A percentile compares a stretch with the other conserved stretches of the same genome.
phyloP scores from a whole-genome alignment of 2,797 vertebrate species.

The Microcaecilia unicolor region DNA sequence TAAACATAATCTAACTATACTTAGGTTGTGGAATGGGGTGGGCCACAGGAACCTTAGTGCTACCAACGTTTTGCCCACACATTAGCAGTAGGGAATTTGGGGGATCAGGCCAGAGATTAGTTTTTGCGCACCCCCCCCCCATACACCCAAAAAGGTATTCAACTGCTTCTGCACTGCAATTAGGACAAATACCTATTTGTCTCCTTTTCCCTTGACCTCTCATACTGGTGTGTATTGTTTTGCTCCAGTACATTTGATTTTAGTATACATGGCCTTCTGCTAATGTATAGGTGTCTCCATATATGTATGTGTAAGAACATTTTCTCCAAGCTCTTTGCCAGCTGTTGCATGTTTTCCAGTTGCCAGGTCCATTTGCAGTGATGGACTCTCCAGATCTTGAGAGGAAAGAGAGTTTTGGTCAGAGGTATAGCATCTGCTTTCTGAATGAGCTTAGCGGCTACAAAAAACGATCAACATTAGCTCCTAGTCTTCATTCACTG shows the following conservation, averaged over 20 bases:
- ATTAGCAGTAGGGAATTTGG: too few species aligned
- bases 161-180: too few species aligned
- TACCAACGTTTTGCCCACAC: too few species aligned
- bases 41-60: too few species aligned
- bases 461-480: neutral
- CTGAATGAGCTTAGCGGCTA: constrained; percentile 1
- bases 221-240: constrained; percentile 15
- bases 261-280: constrained; percentile 42
- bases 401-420: constrained; percentile 6
- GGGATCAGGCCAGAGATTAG: too few species aligned
- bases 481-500: neutral
- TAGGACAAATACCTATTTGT: too few species aligned
- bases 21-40: too few species aligned
- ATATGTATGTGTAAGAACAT: constrained; percentile 87
- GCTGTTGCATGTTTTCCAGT: constrained; percentile 85
- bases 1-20: too few species aligned
- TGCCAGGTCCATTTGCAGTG: constrained; percentile 63
- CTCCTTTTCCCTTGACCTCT: too few species aligned
- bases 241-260: constrained; percentile 13
- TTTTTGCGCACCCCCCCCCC: too few species aligned
- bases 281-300: constrained; percentile 70
- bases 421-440: too few species aligned
- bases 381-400: constrained; percentile 39
- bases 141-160: too few species aligned
- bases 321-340: constrained; percentile 73